Base-by-base conservation (phyloP, 2,797 vertebrate species). In the Cheirogaleus major region DNA sequence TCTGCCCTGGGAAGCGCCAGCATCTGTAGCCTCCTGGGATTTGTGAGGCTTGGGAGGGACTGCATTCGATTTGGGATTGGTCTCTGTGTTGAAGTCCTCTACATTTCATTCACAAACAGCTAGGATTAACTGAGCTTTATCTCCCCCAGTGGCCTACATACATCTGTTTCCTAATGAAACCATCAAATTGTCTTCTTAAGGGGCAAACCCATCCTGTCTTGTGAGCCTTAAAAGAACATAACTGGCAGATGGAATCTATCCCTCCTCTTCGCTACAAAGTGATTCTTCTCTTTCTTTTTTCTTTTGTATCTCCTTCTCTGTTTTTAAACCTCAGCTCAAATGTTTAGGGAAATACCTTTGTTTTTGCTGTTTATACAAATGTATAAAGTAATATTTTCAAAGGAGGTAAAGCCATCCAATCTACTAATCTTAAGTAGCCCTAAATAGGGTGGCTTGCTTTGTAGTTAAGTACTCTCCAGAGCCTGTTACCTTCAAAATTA, bases 41-140 rank as follows among this genome's bases (percentile, higher is more conserved):
- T 92, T 73, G 15, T 72, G 88, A 45, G 45, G 27, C 48, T 90
- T n/a, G 25, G 35, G 35, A 84, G 41, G 45, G 15, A 67, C 55
- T 73, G 32, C 69, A 4, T 91, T 75, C n/a, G 30, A 14, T 87
- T 76, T 65, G 67, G 82, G n/a, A 81, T 38, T 76, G 20, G 43
- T 76, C 79, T 91, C 84, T 93, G 55, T 65, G 30, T 89, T 81
- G 92, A 97, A 97, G 85, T 59, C 72, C 35, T 81, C 55, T 87
- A 67, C 45, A 61, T 96, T 98, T 98, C 89, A 98, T 98, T 98
- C 97, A 98, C 85, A 97, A 96, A 82, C 84, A 96, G 73, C 94
- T 61, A 79, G 85, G 94, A 98, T 98, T 98, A 97, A 96, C 88
- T 70, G 94, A 96, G 95, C 50, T 96, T 97, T 95, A 41, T 78